Evolutionary conservation across 2,797 vertebrate genomes (phyloP).

Genomic region (Pseudochirops cupreus): DNA sequence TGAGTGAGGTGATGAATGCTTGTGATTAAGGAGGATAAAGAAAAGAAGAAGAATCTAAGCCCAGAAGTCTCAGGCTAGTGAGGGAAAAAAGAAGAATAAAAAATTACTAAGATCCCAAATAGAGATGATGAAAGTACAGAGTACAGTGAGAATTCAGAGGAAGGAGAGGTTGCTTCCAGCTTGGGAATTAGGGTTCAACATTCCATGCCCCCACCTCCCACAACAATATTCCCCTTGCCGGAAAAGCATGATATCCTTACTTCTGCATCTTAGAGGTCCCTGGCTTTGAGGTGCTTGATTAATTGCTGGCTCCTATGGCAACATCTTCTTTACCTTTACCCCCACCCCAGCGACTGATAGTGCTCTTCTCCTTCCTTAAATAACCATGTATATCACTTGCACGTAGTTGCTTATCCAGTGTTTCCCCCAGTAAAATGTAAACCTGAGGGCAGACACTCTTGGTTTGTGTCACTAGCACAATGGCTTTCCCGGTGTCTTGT

Average conservation of each 20-base stretch:
- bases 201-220: not conserved
- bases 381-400: not conserved
- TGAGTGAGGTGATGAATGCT: not conserved
- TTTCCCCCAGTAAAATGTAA: not conserved
- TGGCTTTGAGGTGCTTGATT: not conserved
- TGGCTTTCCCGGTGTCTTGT: not conserved
- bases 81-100: not conserved
- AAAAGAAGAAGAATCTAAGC: not conserved
- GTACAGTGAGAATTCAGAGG: not conserved
- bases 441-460: not conserved
- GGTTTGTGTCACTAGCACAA: not conserved
- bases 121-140: not conserved
- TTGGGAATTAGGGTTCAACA: not conserved
- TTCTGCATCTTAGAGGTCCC: not conserved
- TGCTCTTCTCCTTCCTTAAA: not conserved
- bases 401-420: not conserved
- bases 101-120: not conserved
- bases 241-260: not conserved
- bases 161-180: not conserved
- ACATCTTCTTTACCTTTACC: not conserved
- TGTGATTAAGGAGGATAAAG: not conserved
- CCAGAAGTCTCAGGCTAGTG: not conserved
- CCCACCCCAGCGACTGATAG: not conserved
- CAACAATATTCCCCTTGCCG: not conserved
- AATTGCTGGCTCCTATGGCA: not conserved